Evolutionary conservation across 1,140 invertebrate species (phyloP), one percentile per base, ranked within the genome.

Genomic region (Ylistrum balloti): DNA sequence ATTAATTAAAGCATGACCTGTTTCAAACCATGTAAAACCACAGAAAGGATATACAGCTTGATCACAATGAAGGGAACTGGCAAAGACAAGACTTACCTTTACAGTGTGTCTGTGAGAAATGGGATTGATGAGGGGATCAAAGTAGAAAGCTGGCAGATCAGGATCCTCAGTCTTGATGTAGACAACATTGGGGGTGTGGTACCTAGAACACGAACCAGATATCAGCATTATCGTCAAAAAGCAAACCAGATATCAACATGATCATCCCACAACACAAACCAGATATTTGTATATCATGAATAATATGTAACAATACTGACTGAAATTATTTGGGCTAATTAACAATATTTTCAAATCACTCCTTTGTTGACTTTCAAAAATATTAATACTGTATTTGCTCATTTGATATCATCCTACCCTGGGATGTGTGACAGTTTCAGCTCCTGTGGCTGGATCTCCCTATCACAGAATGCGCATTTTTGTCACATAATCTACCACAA

Each of bases 151-250:
- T 33, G 99, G 99, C 88, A 99, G 97, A 97, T 99, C 99, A n/a
- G 99, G 99, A 97, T 99, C 99, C 97, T 99, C 99, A 0, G 99
- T 99, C 97, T 99, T 99, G 93, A 99, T 99, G 95, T 99, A 99
- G 0, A 99, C 99, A 28, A 99, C 99, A 97, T 99, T 99, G 85
- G 99, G 99, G 10, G 98, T 98, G 96, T 99, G 99, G 96, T 99
- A 99, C 98, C 98, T 99, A 92, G 86, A 96, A 96, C 95, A 93
- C 90, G 94, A 95, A 94, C 94, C 33, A 89, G 35, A 38, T n/a
- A n/a, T n/a, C n/a, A n/a, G n/a, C n/a, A n/a, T n/a, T 38, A 38
- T 38, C 5, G 13, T 7, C 35, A 38, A 5, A 38, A 38, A 7
- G 13, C 13, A 38, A 38, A 7, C 35, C 5, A 5, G 5, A 38